Conservation (phyloP, 1,140 invertebrate species). For the Brachionus koreanus region DNA sequence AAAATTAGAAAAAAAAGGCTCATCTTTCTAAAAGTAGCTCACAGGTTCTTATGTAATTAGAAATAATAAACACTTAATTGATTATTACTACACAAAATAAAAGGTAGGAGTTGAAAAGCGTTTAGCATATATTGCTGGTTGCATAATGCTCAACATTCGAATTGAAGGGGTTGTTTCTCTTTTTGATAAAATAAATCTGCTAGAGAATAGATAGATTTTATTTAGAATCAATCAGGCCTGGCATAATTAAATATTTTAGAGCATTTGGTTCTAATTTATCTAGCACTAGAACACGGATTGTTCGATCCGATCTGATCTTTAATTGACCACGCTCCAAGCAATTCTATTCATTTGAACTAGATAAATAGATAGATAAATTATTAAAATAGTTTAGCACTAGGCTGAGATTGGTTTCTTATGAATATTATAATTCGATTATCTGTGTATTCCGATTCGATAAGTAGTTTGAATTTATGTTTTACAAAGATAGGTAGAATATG, state of each 20-base stretch:
- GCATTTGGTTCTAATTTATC: conserved; percentile 19
- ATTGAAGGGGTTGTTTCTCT: not conserved
- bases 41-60: not conserved
- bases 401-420: not conserved
- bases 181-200: not conserved
- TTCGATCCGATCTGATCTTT: not conserved
- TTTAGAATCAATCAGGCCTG: not conserved
- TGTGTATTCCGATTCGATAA: conserved; percentile 1
- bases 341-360: conserved; percentile 1
- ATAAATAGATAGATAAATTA: not conserved
- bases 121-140: not conserved
- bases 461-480: not conserved
- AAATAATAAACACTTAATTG: not conserved
- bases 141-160: not conserved
- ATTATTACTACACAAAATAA: not conserved
- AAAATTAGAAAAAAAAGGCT: not conserved
- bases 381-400: not conserved
- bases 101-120: not conserved
- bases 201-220: not conserved
- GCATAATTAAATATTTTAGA: not conserved
- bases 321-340: not conserved
- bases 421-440: not conserved
- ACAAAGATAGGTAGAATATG: not conserved
- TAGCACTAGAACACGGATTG: not conserved
- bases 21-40: not conserved